Base-by-base conservation (phyloP, 1,140 invertebrate species). In the Globodera rostochiensis region DNA sequence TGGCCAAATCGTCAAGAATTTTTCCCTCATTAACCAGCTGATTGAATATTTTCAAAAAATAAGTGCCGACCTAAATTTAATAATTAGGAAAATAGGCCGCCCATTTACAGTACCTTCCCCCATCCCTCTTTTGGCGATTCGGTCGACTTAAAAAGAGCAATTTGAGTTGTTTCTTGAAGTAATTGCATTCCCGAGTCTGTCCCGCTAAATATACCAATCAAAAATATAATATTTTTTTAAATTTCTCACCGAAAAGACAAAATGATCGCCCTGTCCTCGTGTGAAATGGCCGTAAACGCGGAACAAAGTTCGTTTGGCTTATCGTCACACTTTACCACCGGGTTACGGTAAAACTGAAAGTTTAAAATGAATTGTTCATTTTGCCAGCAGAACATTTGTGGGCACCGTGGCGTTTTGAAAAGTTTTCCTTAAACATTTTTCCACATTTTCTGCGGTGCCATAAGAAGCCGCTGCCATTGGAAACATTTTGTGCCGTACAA, bases 381-480 rank as follows among this genome's bases (percentile, higher is more conserved):
- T 78, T 21, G 21, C 13, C 64, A 11, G 19, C 36, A 36, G 36
- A 36, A 36, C 8, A n/a, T 45, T 77, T 70, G 5, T 69, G 1
- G 15, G 6, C 13, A 69, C 77, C 77, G 53, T 70, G 11, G 64
- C 46, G 36, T 78, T 69, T 25, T 11, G 25, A 36, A 64, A 78
- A 25, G 60, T 77, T 46, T 60, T 82, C 67, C 60, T 83, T 57
- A 53, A 66, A 60, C 45, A 79, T 53, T 7, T 57, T 15, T 21
- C 15, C n/a, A 53, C 45, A 21, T 49, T 79, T 75, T 79, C 67
- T 13, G n/a, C 46, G 57, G n/a, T 60, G 6, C 73, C 73, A 71
- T 85, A 85, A 13, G 84, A 82, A 49, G 83, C 84, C 15, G 84
- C 82, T 36, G 84, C 69, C 53, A 85, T 53, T 45, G 83, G 73